Conservation (phyloP, 2,888 invertebrate genomes). For the Lagria hirta region DNA sequence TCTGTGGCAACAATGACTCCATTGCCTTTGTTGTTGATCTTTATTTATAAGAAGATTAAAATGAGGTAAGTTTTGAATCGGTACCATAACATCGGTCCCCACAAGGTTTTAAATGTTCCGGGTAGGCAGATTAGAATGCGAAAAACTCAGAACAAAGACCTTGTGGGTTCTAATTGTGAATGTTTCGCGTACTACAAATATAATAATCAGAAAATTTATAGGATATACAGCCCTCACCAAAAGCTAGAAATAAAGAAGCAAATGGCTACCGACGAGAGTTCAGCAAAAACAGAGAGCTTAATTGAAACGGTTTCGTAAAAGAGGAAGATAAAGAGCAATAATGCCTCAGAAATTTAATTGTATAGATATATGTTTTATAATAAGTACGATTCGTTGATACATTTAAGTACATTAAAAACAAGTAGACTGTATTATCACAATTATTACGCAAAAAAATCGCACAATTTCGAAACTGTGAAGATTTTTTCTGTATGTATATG, state of each 20-base stretch:
- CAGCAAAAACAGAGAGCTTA: slow-evolving; percentile 6
- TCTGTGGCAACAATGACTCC: slow-evolving; percentile 94
- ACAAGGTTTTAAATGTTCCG: no score
- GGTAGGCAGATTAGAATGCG: no score
- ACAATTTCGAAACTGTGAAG: slow-evolving; percentile 12
- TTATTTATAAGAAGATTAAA: slow-evolving; percentile 58
- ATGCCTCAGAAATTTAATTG: slow-evolving; percentile 11
- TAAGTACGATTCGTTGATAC: slow-evolving; percentile 28
- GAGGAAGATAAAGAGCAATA: slow-evolving; percentile 1
- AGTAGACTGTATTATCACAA: slow-evolving; percentile 27
- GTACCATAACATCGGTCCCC: no score
- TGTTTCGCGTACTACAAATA: slow-evolving; percentile 5
- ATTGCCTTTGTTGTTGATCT: slow-evolving; percentile 64
- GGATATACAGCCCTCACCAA: slow-evolving; percentile 22
- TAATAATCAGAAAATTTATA: slow-evolving; percentile 17
- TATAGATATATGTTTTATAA: slow-evolving; percentile 19
- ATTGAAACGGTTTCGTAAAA: slow-evolving; percentile 13
- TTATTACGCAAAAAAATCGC: slow-evolving; percentile 20
- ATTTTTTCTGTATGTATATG: slow-evolving; percentile 14
- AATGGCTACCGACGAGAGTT: slow-evolving; percentile 7
- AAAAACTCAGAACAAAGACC: no score
- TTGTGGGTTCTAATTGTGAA: slow-evolving; percentile 19
- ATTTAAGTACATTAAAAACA: slow-evolving; percentile 21
- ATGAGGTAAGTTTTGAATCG: no score
- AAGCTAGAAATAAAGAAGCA: slow-evolving; percentile 18